Base-by-base conservation (phyloP, 2,888 invertebrate genomes). In the Aphidius colemani region DNA sequence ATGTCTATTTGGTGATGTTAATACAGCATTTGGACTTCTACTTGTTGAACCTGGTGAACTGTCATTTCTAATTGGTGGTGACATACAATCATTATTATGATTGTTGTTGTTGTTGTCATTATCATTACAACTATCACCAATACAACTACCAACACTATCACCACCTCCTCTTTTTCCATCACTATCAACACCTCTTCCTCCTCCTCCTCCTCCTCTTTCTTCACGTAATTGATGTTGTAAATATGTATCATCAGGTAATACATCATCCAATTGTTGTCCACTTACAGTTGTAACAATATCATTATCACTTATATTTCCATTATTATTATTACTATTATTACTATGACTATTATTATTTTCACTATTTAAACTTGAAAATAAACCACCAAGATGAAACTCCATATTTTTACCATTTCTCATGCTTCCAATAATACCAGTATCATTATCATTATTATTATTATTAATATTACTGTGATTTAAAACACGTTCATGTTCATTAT, bases 41-140 rank as follows among this genome's bases (percentile, higher is more conserved):
- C 78, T 80, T 30, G 80, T 18, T 7, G 80, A 80, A 5, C 79
- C 73, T 0, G 80, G 80, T 5, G 81, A 81, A 56, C 80, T 78
- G 5, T 76, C 76, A 18, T 77, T 76, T 8, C 77, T 69, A 6
- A 79, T 64, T 6, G 75, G 74, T 41, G 78, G 75, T 2, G 78
- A 76, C 3, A 72, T 72, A 46, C 69, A 74, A 7, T 74, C 74
- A 30, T 30, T 30, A 30, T 30, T 30, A 30, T 30, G 0, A 30
- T 30, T 2, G 0, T 30, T 30, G 5, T 30, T 30, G 5, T 30
- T 30, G 5, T 30, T 30, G 5, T 30, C 5, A 30, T 30, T 30
- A 30, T 30, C 5, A 5, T 30, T 30, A 30, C 30, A 30, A 30
- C 30, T 30, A 30, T 30, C 30, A 30, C 30, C 30, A 30, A 30